Base-by-base conservation (phyloP, 1,140 invertebrate species). In the Venustaconcha ellipsiformis region DNA sequence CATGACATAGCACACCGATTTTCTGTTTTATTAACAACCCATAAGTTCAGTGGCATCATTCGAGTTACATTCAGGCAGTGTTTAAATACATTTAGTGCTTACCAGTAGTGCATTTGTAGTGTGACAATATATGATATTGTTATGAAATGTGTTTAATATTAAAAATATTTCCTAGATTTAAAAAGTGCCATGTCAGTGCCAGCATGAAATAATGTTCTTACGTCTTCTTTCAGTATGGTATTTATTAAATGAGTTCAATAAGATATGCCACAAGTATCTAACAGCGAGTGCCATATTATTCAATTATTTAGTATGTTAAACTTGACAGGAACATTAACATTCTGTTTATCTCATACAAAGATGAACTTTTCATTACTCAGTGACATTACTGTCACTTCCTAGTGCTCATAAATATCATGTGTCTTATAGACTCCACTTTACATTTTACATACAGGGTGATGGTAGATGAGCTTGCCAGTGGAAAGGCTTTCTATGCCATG, bases 381-480 rank as follows among this genome's bases (percentile, higher is more conserved):
- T 67, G 18, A 23, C 65, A 60, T 60, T n/a, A n/a, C 56, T n/a
- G 18, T 56, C 11, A 30, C 55, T 20, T n/a, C 17, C 20, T 23
- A 17, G 20, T 48, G 14, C 18, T 48, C 20, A 56, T 73, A 15
- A 48, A 11, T 67, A 18, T 11, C 55, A 59, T 57, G 56, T 18
- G 17, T 11, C 56, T 4, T 14, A 17, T 14, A 55, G 18, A 56
- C 17, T 56, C n/a, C 55, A 37, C 18, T 72, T 67, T 65, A 37
- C 78, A 67, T 78, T 84, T 73, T n/a, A 58, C 63, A 60, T 76
- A 64, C 81, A 95, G 95, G 88, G 93, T 97, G 69, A 95, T 97
- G 94, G 94, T 96, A 14, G 96, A 97, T 89, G 95, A 97, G 90
- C 88, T 97, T 77, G 95, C 95, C 2, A 92, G 93, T 72, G 96